Evolutionary conservation across 2,888 invertebrate genomes (phyloP).

Genomic region (Pollenia griseotomentosa): DNA sequence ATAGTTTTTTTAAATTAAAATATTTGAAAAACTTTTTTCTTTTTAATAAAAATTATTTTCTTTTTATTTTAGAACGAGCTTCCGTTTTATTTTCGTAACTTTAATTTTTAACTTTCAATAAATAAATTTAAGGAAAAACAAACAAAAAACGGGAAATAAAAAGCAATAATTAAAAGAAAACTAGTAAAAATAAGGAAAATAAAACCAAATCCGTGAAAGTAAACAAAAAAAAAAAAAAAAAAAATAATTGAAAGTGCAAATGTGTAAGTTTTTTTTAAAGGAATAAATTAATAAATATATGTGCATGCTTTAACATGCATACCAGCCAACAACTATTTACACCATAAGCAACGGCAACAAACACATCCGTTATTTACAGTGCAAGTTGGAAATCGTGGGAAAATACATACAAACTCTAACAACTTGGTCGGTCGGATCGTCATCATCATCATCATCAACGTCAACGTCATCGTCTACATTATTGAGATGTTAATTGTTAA

Average conservation of each 20-base stretch:
- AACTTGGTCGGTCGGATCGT: background rate
- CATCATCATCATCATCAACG: background rate
- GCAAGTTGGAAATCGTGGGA: background rate
- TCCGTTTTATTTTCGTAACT: slow-evolving; percentile 7
- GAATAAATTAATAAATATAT: slow-evolving; percentile 6
- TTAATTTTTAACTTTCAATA: slow-evolving; percentile 8
- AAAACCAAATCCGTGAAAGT: background rate
- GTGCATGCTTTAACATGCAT: slow-evolving; percentile 36
- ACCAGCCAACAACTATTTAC: background rate
- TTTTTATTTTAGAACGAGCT: slow-evolving; percentile 1
- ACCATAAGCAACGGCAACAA: slow-evolving; percentile 32
- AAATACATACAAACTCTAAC: background rate
- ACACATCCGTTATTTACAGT: slow-evolving; percentile 1
- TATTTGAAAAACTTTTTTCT: too few species aligned
- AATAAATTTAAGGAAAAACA: slow-evolving; percentile 8
- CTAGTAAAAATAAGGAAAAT: slow-evolving; percentile 3
- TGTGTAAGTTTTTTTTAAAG: background rate
- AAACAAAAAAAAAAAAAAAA: background rate
- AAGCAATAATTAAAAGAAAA: slow-evolving; percentile 41
- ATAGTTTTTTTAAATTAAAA: too few species aligned
- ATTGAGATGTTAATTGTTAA: slow-evolving; percentile 17
- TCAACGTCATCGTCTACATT: slow-evolving; percentile 13
- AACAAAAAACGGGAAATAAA: slow-evolving; percentile 1
- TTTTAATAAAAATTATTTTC: background rate
- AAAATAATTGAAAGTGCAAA: background rate